Percentiles rank a stretch among this genome's conserved stretches.
These are phyloP conservation scores for Eremophila alpestris DNA, from an alignment of 2,797 vertebrate genomes.

Conservation along the genomic window DNA sequence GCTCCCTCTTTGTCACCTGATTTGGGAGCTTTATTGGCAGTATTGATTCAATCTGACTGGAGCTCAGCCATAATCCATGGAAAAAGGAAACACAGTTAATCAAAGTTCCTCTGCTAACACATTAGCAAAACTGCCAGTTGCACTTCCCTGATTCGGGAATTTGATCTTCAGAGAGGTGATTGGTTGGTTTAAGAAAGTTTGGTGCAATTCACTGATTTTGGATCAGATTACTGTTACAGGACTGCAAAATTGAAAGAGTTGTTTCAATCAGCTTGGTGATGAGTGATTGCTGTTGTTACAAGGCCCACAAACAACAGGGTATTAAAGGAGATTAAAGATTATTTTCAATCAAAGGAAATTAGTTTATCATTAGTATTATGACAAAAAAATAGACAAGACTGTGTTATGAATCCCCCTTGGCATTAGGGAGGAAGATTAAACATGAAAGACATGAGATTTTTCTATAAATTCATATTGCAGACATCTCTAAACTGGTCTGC, in stretches of 20 bases:
- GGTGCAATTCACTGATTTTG: neutral
- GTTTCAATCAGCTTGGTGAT: neutral
- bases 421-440: slow-evolving; percentile 84
- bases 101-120: neutral
- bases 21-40: slow-evolving; percentile 79
- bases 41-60: slow-evolving; percentile 88
- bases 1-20: slow-evolving; percentile 81
- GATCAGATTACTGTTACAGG: neutral
- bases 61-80: slow-evolving; percentile 83
- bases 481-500: slow-evolving; percentile 80
- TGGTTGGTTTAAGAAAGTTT: neutral
- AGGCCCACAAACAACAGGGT: neutral
- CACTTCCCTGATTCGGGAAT: neutral
- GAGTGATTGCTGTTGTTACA: neutral
- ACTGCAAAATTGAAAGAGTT: neutral
- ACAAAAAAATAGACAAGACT: neutral
- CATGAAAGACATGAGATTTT: slow-evolving; percentile 87
- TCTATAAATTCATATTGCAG: slow-evolving; percentile 81
- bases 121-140: neutral
- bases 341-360: slow-evolving; percentile 20
- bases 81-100: slow-evolving; percentile 22
- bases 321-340: neutral
- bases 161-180: neutral
- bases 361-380: neutral
- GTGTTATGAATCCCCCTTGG: slow-evolving; percentile 75